A percentile compares a stretch with the other conserved stretches of the same genome.
phyloP scores from a whole-genome alignment of 2,113 vertebrate genomes.

The Nanorana parkeri region DNA sequence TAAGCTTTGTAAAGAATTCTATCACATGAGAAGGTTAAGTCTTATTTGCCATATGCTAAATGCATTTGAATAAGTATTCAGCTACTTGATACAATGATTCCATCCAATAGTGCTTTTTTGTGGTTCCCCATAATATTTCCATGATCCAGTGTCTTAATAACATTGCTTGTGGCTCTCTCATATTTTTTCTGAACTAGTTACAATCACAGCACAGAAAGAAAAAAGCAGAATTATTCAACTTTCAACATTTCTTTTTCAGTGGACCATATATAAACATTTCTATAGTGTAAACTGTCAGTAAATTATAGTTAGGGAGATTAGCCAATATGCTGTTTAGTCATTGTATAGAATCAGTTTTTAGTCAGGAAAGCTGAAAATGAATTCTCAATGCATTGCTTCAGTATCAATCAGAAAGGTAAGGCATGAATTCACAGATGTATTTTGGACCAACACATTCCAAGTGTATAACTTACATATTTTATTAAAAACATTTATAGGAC shows the following conservation, averaged over 20 bases:
- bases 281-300: background rate
- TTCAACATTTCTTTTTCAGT: background rate
- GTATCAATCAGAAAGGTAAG: too few species aligned
- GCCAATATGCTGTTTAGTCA: background rate
- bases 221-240: background rate
- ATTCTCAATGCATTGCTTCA: too few species aligned
- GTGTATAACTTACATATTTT: too few species aligned
- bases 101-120: slow-evolving; percentile 17
- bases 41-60: slow-evolving; percentile 46
- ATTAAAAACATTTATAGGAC: too few species aligned
- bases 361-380: background rate
- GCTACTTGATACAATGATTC: slow-evolving; percentile 22
- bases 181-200: slow-evolving; percentile 40
- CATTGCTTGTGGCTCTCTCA: slow-evolving; percentile 23
- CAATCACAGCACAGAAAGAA: background rate
- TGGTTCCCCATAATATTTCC: slow-evolving; percentile 39
- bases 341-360: background rate
- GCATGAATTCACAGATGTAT: too few species aligned
- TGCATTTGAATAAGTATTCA: slow-evolving; percentile 34
- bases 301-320: background rate
- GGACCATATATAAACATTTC: background rate
- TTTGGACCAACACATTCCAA: too few species aligned
- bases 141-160: slow-evolving; percentile 32
- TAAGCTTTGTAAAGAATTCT: background rate
- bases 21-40: slow-evolving; percentile 35